A percentile compares a stretch with the other conserved stretches of the same genome.
Conservation (phyloP, 2,797 vertebrate species). For the Danionella dracula region DNA sequence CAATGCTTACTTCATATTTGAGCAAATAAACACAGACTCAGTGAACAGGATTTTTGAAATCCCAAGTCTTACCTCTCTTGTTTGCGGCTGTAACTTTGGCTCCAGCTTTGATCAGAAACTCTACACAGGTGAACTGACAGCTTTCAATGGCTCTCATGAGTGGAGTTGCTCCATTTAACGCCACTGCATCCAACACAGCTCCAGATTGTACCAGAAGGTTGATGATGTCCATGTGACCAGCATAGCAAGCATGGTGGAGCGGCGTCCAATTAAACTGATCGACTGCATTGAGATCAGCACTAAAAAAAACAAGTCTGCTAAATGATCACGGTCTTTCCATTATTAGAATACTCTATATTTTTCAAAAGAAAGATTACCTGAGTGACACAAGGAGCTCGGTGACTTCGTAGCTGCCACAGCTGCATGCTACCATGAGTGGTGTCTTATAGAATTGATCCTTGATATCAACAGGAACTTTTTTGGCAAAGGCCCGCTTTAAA, state of each 20-base stretch:
- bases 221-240: conserved; percentile 70
- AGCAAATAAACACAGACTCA: no score
- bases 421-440: conserved; percentile 75
- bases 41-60: background rate
- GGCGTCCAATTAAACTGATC: conserved; percentile 83
- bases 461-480: conserved; percentile 69
- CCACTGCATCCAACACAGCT: conserved; percentile 63
- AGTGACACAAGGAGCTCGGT: conserved; percentile 72
- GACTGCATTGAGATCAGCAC: conserved; percentile 71
- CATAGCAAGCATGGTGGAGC: conserved; percentile 78
- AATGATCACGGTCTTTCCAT: background rate
- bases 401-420: conserved; percentile 62
- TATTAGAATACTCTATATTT: no score
- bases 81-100: conserved; percentile 66
- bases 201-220: conserved; percentile 69
- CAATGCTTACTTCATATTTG: no score
- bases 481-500: conserved; percentile 72
- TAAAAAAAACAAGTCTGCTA: conserved; percentile 2
- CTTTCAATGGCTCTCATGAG: conserved; percentile 78
- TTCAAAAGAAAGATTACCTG: conserved; percentile 60
- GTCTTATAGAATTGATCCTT: conserved; percentile 77
- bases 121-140: conserved; percentile 69
- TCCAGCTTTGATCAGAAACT: conserved; percentile 66
- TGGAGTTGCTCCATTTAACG: conserved; percentile 71
- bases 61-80: conserved; percentile 62